Evolutionary conservation across 2,888 invertebrate species (phyloP), one percentile per base, ranked within the genome.

Genomic region (Nudaria mundana): DNA sequence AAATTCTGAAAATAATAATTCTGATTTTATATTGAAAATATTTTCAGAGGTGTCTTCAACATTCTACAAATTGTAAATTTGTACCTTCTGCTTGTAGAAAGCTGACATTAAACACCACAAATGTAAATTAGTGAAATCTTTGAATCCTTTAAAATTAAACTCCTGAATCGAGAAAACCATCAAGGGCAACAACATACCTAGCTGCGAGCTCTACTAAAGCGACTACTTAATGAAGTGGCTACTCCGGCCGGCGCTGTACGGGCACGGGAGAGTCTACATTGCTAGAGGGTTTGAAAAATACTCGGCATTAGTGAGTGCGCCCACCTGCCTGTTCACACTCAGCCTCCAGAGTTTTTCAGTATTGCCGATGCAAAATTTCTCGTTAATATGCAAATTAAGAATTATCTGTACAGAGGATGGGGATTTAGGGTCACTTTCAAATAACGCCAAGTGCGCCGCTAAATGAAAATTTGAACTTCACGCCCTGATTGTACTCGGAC

Each of bases 351-450:
- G 76, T 85, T 86, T 87, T 87, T 86, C 76, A 75, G 71, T 76
- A 76, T 77, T 69, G 73, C 68, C 72, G 71, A 81, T 81, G 81
- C 84, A 81, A 84, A 85, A 77, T 84, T 84, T 81, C 86, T 86
- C 83, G 83, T 86, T 86, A 86, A 83, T 84, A 86, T 86, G 86
- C 76, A 86, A 86, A 86, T 86, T 76, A 80, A 82, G 80, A 82
- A 79, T 79, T 78, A 82, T 81, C 84, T 83, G 76, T 64, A 65
- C 69, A 63, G 73, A 71, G 77, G 78, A 78, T 73, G 56, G n/a
- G 71, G 74, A 73, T 75, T 80, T 73, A 75, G 76, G 78, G 74
- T 71, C 71, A 77, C 76, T 76, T 80, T 76, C 66, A 68, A 71
- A 76, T 71, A 70, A 71, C 67, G 69, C 64, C 57, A 66, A 70